Base-by-base conservation (phyloP, 2,113 vertebrate species). In the Cnemophilus loriae region DNA sequence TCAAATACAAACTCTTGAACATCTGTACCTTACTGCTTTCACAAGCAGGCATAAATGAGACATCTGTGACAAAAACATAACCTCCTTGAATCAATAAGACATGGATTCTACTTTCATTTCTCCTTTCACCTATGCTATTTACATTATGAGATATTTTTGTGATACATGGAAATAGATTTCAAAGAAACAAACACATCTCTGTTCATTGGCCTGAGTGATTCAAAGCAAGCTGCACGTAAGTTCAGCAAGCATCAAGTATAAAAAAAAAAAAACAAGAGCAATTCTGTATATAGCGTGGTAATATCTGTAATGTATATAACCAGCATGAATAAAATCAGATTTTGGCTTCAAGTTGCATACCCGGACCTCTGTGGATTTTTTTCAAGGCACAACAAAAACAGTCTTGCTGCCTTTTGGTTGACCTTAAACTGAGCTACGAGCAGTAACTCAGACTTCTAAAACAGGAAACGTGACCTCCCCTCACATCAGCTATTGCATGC, bases 261-360 rank as follows among this genome's bases (percentile, higher is more conserved):
- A 90, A 71, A 68, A 33, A 44, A 61, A 63, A 91, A 37, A 5
- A 63, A 52, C 8, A 35, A 30, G 4, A 85, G 41, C 27, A 59
- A 18, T 13, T 83, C 7, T 94, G 87, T 95, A 90, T 53, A 89
- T 92, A 92, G 32, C 69, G 20, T 69, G 23, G 24, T 39, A 64
- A 81, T 56, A 63, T 32, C 88, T 96, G 69, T 96, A 95, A 92
- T 73, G 95, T 95, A 89, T 88, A 68, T 59, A n/a, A 87, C 18
- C 27, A 67, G 13, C 49, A 89, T 46, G 35, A 96, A 96, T 95
- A 96, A 97, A 96, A 71, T 2, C 46, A 57, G 41, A 60, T 64
- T 79, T 92, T 87, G 53, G 49, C 69, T 81, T 92, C 52, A 59
- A 84, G n/a, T 9, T 75, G 28, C 24, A 71, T 60, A 30, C 16